These are phyloP conservation scores for Anguilla obscura DNA, from an alignment of 2,797 vertebrate genomes.

Conservation along the genomic window DNA sequence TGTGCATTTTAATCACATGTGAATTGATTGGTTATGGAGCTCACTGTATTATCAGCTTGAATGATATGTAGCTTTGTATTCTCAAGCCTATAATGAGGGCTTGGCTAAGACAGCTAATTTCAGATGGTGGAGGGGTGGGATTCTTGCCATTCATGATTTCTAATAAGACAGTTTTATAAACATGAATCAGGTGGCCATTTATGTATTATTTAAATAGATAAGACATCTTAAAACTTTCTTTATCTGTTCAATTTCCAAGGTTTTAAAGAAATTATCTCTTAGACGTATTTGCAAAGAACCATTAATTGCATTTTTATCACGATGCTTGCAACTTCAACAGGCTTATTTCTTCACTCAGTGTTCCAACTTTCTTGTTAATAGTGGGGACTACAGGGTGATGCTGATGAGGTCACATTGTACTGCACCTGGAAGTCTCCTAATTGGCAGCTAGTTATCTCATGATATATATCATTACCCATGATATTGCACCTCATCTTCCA, in stretches of 20 bases:
- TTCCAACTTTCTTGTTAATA: conserved; percentile 57
- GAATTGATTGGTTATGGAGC: no score
- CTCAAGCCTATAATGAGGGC: conserved; percentile 11
- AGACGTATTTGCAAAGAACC: not conserved
- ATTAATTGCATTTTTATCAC: conserved; percentile 30
- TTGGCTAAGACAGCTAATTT: not conserved
- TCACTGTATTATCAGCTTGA: conserved; percentile 7
- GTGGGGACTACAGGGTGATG: conserved; percentile 60
- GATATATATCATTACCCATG: conserved; percentile 58
- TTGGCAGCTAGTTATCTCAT: conserved; percentile 69
- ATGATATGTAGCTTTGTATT: conserved; percentile 22
- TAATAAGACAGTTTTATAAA: conserved; percentile 24
- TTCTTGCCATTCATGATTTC: conserved; percentile 27
- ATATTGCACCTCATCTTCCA: conserved; percentile 64
- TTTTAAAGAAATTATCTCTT: conserved; percentile 8
- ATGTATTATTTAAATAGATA: conserved; percentile 21
- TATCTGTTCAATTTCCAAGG: not conserved
- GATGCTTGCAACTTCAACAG: conserved; percentile 29
- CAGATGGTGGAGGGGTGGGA: not conserved
- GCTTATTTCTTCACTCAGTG: conserved; percentile 30
- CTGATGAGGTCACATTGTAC: conserved; percentile 61
- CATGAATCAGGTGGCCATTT: conserved; percentile 30
- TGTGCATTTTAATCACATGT: no score
- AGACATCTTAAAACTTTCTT: not conserved
- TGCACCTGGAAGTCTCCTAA: conserved; percentile 65